Evolutionary conservation across 1,140 invertebrate genomes (phyloP).

Genomic region (Drosophila ohnishii): DNA sequence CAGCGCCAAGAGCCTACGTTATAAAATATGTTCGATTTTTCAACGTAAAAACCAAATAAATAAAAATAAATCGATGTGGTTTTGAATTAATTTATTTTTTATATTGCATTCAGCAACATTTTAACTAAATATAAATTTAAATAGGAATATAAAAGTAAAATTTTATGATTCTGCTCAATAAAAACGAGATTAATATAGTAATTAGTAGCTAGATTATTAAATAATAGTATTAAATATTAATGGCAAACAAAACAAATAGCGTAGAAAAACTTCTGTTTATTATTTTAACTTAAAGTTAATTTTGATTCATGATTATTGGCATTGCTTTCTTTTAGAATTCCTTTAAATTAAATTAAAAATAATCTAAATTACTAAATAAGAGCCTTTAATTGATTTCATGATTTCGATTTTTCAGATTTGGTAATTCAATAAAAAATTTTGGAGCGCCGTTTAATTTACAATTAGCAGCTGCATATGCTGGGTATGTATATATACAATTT

Average conservation of each 20-base stretch:
- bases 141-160: slow-evolving; percentile 36
- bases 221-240: slow-evolving; percentile 59
- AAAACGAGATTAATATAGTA: slow-evolving; percentile 63
- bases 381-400: slow-evolving; percentile 14
- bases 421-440: slow-evolving; percentile 27
- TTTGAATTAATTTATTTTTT: slow-evolving; percentile 42
- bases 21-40: slow-evolving; percentile 8
- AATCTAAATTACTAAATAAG: slow-evolving; percentile 50
- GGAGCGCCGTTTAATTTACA: slow-evolving; percentile 68
- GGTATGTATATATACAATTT: slow-evolving; percentile 66
- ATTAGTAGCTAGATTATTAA: slow-evolving; percentile 53
- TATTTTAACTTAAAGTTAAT: slow-evolving; percentile 74
- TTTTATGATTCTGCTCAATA: slow-evolving; percentile 16
- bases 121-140: slow-evolving; percentile 57
- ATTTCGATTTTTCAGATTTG: slow-evolving; percentile 13
- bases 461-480: slow-evolving; percentile 59
- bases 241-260: slow-evolving; percentile 72
- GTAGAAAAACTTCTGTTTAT: slow-evolving; percentile 39
- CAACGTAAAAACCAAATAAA: slow-evolving; percentile 16
- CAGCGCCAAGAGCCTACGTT: not conserved
- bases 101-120: slow-evolving; percentile 26
- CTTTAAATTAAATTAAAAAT: slow-evolving; percentile 50
- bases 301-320: slow-evolving; percentile 68
- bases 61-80: slow-evolving; percentile 13
- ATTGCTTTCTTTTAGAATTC: slow-evolving; percentile 73